Conservation (phyloP, 2,888 invertebrate genomes). For the Meta bourneti region DNA sequence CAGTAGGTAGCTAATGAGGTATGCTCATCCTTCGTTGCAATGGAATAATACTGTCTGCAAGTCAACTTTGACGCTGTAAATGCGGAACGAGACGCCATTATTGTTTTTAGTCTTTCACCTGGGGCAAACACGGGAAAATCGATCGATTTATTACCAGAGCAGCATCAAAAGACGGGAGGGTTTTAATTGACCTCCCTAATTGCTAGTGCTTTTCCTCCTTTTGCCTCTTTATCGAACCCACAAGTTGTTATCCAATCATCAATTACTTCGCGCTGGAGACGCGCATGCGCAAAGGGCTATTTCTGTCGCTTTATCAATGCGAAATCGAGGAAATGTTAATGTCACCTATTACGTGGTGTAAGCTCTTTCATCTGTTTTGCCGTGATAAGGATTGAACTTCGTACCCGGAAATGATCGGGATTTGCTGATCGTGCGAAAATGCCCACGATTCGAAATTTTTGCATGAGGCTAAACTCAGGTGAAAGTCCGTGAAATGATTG, state of each 20-base stretch:
- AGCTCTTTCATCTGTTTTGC: not conserved
- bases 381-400: no score
- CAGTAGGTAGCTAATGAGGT: not conserved
- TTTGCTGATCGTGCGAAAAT: no score
- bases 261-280: not conserved
- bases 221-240: not conserved
- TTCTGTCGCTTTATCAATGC: not conserved
- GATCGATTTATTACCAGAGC: not conserved
- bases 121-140: conserved; percentile 2
- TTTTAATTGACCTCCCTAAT: conserved; percentile 26
- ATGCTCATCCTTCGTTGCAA: not conserved
- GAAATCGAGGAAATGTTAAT: not conserved
- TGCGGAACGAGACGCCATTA: not conserved
- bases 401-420: no score
- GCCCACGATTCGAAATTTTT: no score
- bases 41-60: not conserved
- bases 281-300: not conserved
- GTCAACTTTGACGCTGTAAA: not conserved
- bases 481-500: no score
- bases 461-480: no score
- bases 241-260: not conserved
- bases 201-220: not conserved
- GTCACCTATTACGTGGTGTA: not conserved
- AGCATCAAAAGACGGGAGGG: not conserved
- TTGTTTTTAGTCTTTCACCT: not conserved